Base-by-base conservation (phyloP, 2,113 vertebrate genomes). In the Pelobates fuscus region DNA sequence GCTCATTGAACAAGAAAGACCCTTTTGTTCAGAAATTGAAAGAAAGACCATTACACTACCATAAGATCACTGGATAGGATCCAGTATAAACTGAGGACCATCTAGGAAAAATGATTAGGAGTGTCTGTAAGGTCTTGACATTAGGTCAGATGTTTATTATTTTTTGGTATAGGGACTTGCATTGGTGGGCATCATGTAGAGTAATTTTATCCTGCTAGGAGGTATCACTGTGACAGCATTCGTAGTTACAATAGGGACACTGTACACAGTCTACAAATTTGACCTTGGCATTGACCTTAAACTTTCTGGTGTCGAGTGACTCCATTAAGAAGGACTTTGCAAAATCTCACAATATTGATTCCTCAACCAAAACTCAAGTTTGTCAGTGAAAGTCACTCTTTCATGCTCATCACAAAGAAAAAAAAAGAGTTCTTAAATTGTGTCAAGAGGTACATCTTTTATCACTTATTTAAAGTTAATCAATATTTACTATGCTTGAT, bases 1-100 rank as follows among this genome's bases (percentile, higher is more conserved):
- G 89, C 88, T 89, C 85, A 69, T 43, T 77, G 80, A 80, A 82
- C 87, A 64, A 89, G 83, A 91, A 92, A 89, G 87, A 89, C 82
- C 82, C 88, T 89, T 91, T 92, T 91, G 89, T 91, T 91, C 84
- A 2, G 57, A 30, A 58, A 27, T n/a, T 17, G 54, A 83, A 85
- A 78, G 80, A 80, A 84, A 78, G 84, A 5, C 85, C 67, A 79
- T 76, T 79, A 10, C 80, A 2, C 81, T 84, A 80, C 86, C 85
- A 82, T 73, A 70, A 82, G 82, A 84, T 82, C 77, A 5, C 81
- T 92, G 90, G 90, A 88, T 24, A 61, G 0, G 0, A 26, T 86
- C 91, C 90, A 91, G 88, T 80, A 80, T 84, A 89, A 92, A 89
- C 91, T 20, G 78, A 78, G 76, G 82, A 77, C 55, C 63, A 76